phyloP scores from a whole-genome alignment of 2,797 vertebrate genomes.

The Sebastes ruberrimus region DNA sequence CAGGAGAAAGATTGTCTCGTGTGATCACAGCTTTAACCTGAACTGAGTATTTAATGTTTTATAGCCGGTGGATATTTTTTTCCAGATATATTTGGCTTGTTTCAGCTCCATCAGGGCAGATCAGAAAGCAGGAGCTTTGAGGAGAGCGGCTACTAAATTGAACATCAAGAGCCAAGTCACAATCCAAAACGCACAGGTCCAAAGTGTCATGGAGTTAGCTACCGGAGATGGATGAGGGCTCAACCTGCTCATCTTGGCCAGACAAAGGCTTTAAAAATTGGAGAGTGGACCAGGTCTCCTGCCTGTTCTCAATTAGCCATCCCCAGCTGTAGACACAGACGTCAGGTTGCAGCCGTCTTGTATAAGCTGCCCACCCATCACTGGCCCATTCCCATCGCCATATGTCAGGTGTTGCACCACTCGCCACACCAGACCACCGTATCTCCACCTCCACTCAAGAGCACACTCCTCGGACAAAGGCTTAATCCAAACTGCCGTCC shows the following conservation, averaged over 20 bases:
- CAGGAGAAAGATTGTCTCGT: neutral
- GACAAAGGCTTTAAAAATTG: conserved; percentile 30
- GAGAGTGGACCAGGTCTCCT: conserved; percentile 39
- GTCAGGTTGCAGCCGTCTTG: conserved; percentile 28
- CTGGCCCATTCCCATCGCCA: conserved; percentile 26
- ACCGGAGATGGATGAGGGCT: conserved; percentile 48
- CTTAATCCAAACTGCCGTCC: conserved; percentile 72
- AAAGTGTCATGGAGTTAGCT: conserved; percentile 34
- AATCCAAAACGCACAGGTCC: conserved; percentile 38
- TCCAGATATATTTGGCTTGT: neutral
- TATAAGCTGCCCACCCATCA: conserved; percentile 29
- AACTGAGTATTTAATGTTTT: conserved; percentile 1
- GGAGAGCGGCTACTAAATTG: conserved; percentile 15
- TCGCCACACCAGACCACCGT: conserved; percentile 24
- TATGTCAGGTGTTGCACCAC: conserved; percentile 43
- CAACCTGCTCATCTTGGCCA: conserved; percentile 32
- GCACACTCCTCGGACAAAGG: conserved; percentile 53
- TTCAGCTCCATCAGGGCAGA: conserved; percentile 11
- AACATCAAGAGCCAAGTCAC: conserved; percentile 38
- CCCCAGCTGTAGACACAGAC: conserved; percentile 34
- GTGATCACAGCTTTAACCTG: neutral
- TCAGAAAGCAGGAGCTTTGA: conserved; percentile 4
- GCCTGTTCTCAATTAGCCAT: conserved; percentile 51
- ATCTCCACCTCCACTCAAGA: conserved; percentile 54
- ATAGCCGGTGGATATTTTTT: neutral